These are phyloP conservation scores for Romanogobio albipinnatus DNA, from an alignment of 2,113 vertebrate genomes.

Conservation along the genomic window DNA sequence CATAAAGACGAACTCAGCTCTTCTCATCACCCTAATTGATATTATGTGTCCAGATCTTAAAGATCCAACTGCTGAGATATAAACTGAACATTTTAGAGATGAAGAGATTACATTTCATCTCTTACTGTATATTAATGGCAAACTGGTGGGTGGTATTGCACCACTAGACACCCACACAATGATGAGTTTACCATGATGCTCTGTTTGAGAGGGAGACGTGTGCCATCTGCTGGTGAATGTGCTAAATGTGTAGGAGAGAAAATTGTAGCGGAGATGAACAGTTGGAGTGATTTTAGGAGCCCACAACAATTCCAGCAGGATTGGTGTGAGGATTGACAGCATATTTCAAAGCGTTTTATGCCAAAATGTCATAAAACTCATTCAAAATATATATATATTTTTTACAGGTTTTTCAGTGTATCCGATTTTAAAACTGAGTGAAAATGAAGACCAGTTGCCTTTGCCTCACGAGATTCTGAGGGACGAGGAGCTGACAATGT, in stretches of 20 bases:
- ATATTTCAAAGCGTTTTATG: background rate
- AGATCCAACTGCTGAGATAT: background rate
- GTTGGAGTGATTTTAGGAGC: background rate
- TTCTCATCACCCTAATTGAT: background rate
- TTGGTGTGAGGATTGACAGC: background rate
- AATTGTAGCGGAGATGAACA: background rate
- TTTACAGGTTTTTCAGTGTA: no score
- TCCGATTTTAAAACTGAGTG: no score
- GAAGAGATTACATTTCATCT: background rate
- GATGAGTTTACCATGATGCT: background rate
- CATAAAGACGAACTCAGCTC: background rate
- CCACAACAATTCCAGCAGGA: background rate
- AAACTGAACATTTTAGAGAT: background rate
- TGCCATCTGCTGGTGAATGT: constrained; percentile 13
- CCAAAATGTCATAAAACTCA: background rate
- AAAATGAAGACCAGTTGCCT: background rate
- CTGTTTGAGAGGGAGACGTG: background rate
- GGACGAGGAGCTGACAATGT: background rate
- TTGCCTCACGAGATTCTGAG: background rate
- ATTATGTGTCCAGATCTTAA: background rate
- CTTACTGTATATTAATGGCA: background rate
- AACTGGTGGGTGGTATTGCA: background rate
- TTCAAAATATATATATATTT: background rate
- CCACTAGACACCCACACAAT: background rate
- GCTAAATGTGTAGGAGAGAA: background rate